These are phyloP conservation scores for Semnornis frantzii DNA, from an alignment of 2,113 vertebrate genomes.

Conservation along the genomic window DNA sequence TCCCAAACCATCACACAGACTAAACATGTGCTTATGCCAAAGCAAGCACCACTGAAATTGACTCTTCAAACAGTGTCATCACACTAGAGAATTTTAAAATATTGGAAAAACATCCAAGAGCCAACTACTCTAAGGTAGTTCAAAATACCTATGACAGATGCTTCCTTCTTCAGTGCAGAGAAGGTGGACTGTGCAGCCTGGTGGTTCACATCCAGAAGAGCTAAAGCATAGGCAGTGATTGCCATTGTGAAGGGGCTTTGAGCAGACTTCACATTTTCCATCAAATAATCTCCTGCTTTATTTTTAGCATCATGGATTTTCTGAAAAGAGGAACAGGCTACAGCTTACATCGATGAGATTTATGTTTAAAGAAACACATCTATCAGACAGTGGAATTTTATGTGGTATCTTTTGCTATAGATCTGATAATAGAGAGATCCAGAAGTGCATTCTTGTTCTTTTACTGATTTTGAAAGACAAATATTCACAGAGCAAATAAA, in stretches of 20 bases:
- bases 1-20: too few species aligned
- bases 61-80: background rate
- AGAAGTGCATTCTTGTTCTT: background rate
- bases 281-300: constrained; percentile 79
- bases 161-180: constrained; percentile 74
- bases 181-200: background rate
- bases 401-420: background rate
- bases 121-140: too few species aligned
- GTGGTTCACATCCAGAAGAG: constrained; percentile 71
- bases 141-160: constrained; percentile 77
- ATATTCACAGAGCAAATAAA: background rate
- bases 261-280: constrained; percentile 57
- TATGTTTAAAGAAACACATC: background rate
- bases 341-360: background rate
- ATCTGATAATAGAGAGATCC: background rate
- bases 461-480: background rate
- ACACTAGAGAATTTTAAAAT: background rate
- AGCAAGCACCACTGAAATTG: background rate
- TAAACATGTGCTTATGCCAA: background rate
- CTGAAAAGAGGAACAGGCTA: constrained; percentile 70
- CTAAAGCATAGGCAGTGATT: constrained; percentile 83
- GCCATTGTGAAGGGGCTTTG: constrained; percentile 85
- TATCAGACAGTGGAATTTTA: accelerated
- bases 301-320: constrained; percentile 72
- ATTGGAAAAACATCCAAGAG: background rate